These are phyloP conservation scores for Empidonax alnorum DNA, from an alignment of 2,113 vertebrate genomes.

Conservation along the genomic window DNA sequence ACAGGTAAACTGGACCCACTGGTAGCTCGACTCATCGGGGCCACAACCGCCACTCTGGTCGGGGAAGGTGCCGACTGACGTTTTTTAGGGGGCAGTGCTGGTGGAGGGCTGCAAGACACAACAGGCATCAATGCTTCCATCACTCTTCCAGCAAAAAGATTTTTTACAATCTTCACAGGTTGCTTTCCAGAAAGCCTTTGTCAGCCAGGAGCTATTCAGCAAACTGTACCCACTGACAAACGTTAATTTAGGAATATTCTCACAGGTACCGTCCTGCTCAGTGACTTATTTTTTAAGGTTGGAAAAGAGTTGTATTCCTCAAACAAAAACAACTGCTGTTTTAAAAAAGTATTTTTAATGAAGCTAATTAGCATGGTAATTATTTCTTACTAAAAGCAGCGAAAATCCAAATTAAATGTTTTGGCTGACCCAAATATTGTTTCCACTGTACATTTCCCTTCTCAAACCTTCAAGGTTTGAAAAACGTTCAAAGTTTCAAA, in stretches of 20 bases:
- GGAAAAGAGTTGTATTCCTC: background rate
- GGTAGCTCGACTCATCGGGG: conserved; percentile 92
- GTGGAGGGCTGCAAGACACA: conserved; percentile 84
- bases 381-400: background rate
- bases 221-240: background rate
- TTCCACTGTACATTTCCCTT: background rate
- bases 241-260: background rate
- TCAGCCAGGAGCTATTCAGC: background rate
- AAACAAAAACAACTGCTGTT: background rate
- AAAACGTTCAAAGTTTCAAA: background rate
- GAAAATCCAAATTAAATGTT: background rate
- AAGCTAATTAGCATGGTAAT: background rate
- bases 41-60: conserved; percentile 92
- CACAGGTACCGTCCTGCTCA: background rate
- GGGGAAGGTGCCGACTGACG: conserved; percentile 93
- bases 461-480: background rate
- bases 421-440: background rate
- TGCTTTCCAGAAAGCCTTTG: background rate
- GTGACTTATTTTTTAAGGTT: background rate
- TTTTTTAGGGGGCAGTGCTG: conserved; percentile 94
- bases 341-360: conserved; percentile 1
- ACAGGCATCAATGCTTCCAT: background rate
- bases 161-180: background rate
- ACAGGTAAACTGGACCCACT: conserved; percentile 92
- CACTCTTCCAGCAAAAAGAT: background rate